phyloP scores from a whole-genome alignment of 2,888 invertebrate species.

The Zelleria hepariella region DNA sequence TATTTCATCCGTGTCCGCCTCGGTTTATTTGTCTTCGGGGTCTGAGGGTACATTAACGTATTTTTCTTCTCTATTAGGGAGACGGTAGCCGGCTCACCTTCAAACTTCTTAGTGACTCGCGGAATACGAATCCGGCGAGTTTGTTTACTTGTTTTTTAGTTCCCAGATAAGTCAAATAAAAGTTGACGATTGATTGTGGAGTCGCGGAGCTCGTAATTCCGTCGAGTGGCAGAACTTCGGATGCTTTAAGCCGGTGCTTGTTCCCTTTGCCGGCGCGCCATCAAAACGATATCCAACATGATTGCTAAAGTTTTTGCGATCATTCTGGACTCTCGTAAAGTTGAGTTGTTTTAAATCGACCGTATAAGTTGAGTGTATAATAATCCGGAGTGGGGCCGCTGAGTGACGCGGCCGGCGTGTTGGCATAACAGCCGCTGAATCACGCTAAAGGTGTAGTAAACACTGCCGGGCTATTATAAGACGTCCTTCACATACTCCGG shows the following conservation, averaged over 20 bases:
- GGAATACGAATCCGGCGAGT: constrained; percentile 44
- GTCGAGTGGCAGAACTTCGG: constrained; percentile 30
- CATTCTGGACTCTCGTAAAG: constrained; percentile 14
- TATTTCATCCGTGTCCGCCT: constrained; percentile 64
- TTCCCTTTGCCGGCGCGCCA: constrained; percentile 27
- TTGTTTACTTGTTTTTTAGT: constrained; percentile 64
- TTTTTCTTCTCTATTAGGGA: constrained; percentile 71
- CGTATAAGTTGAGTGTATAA: background rate
- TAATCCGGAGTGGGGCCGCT: background rate
- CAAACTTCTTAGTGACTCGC: constrained; percentile 54
- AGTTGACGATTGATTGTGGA: constrained; percentile 69
- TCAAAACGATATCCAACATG: constrained; percentile 3
- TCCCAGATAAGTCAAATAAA: constrained; percentile 63
- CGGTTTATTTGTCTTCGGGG: constrained; percentile 68
- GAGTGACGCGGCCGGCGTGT: background rate
- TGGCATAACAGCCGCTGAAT: constrained; percentile 35
- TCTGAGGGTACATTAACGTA: constrained; percentile 71
- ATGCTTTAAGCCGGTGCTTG: constrained; percentile 42
- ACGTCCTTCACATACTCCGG: constrained; percentile 61
- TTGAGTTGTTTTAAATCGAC: constrained; percentile 12
- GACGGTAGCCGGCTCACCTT: constrained; percentile 63
- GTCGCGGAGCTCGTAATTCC: constrained; percentile 52
- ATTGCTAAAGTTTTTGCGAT: background rate
- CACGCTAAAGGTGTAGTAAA: constrained; percentile 38
- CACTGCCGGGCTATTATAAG: constrained; percentile 54